A percentile compares a stretch with the other conserved stretches of the same genome.
phyloP scores from a whole-genome alignment of 2,888 invertebrate species.

The Balanococcus diminutus region DNA sequence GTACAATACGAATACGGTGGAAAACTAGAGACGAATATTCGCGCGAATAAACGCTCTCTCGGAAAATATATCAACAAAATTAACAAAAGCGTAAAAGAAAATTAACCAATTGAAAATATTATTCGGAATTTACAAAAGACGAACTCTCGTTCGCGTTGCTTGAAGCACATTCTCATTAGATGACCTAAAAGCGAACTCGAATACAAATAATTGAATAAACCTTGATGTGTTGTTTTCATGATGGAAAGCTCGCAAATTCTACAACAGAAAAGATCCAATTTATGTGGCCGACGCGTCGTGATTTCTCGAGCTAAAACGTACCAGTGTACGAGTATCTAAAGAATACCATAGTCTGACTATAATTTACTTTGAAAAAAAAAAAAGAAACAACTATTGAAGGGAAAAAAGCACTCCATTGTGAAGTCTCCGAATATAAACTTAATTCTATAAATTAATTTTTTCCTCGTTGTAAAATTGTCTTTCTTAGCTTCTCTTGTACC shows the following conservation, averaged over 20 bases:
- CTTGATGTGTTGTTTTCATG: background rate
- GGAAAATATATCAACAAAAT: background rate
- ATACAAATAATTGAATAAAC: constrained; percentile 14
- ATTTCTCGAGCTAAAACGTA: background rate
- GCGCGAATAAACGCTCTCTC: background rate
- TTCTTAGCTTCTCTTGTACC: background rate
- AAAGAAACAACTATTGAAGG: background rate
- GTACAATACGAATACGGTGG: no score
- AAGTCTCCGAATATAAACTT: background rate
- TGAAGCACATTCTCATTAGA: constrained; percentile 8
- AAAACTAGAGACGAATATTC: background rate
- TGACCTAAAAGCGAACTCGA: background rate
- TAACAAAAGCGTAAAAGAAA: constrained; percentile 13
- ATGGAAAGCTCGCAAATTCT: background rate
- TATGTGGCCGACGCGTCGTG: background rate
- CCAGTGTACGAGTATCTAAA: background rate
- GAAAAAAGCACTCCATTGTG: background rate
- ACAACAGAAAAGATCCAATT: background rate
- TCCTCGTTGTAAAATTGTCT: background rate
- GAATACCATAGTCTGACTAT: background rate
- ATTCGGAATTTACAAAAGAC: background rate
- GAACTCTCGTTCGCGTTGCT: background rate
- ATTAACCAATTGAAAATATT: constrained; percentile 21
- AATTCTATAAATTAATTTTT: background rate
- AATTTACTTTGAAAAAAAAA: background rate